These are phyloP conservation scores for Drosophila pseudoananassae DNA, from an alignment of 1,140 invertebrate genomes.

Conservation along the genomic window DNA sequence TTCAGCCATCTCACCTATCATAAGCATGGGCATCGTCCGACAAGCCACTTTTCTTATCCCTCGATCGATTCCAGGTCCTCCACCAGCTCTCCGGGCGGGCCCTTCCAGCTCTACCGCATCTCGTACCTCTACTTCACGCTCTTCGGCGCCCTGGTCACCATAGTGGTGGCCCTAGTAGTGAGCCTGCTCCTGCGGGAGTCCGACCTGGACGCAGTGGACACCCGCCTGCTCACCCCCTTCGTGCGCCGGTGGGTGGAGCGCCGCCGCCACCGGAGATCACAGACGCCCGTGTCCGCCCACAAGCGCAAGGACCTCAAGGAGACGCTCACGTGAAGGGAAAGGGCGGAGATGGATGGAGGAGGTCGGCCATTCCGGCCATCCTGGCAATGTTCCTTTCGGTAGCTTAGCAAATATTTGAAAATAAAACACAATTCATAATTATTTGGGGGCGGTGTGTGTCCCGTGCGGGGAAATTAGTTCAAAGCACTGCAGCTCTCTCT, in stretches of 20 bases:
- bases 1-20: not conserved
- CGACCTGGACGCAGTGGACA: conserved; percentile 86
- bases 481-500: conserved; percentile 50
- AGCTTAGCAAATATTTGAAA: conserved; percentile 75
- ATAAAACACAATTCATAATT: conserved; percentile 73
- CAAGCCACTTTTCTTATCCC: not conserved
- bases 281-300: conserved; percentile 29
- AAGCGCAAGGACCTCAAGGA: conserved; percentile 38
- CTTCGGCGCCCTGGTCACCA: conserved; percentile 87
- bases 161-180: conserved; percentile 87
- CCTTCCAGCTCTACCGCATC: conserved; percentile 84
- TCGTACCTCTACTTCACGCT: conserved; percentile 89
- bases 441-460: conserved; percentile 31
- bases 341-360: not conserved
- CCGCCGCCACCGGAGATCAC: conserved; percentile 51
- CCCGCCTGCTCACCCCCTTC: conserved; percentile 88
- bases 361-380: not conserved
- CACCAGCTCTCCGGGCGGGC: conserved; percentile 4
- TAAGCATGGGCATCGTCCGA: no score
- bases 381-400: conserved; percentile 63
- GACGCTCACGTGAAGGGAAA: conserved; percentile 52
- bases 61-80: conserved; percentile 11
- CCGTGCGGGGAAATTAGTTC: conserved; percentile 53
- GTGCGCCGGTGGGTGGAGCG: conserved; percentile 87
- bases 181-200: conserved; percentile 85